Percentiles rank a stretch among this genome's conserved stretches.
Conservation (phyloP, 2,797 vertebrate species). For the Thaleichthys pacificus region DNA sequence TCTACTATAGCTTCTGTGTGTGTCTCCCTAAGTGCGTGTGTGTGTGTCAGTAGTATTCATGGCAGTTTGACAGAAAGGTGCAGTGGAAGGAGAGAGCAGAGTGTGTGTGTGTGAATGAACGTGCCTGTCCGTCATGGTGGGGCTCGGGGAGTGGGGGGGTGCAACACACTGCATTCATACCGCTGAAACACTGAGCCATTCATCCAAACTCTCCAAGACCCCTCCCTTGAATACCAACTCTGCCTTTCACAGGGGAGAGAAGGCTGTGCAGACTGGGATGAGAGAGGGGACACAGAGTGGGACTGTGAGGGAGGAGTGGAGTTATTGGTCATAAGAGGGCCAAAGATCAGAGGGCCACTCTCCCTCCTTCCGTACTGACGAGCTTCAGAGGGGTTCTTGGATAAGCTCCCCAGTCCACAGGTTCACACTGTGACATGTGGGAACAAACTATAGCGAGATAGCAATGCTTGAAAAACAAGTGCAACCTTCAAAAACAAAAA, state of each 20-base stretch:
- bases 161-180: constrained; percentile 63
- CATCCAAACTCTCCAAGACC: constrained; percentile 53
- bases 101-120: constrained; percentile 52
- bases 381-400: background rate
- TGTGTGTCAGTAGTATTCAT: constrained; percentile 14
- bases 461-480: background rate
- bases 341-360: constrained; percentile 38
- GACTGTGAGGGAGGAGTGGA: constrained; percentile 27
- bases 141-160: constrained; percentile 18
- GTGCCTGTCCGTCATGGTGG: constrained; percentile 55
- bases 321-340: constrained; percentile 31
- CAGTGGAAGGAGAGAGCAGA: constrained; percentile 1
- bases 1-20: background rate
- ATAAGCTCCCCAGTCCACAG: background rate
- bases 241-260: constrained; percentile 40
- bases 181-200: constrained; percentile 73
- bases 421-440: constrained; percentile 5
- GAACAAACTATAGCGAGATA: background rate
- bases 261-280: constrained; percentile 9
- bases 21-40: constrained; percentile 17
- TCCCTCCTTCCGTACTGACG: constrained; percentile 2
- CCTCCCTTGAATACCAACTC: constrained; percentile 52
- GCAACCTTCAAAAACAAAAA: background rate
- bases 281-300: constrained; percentile 14
- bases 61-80: constrained; percentile 11